Conservation (phyloP, 2,113 vertebrate species). For the Oncorhynchus mykiss region DNA sequence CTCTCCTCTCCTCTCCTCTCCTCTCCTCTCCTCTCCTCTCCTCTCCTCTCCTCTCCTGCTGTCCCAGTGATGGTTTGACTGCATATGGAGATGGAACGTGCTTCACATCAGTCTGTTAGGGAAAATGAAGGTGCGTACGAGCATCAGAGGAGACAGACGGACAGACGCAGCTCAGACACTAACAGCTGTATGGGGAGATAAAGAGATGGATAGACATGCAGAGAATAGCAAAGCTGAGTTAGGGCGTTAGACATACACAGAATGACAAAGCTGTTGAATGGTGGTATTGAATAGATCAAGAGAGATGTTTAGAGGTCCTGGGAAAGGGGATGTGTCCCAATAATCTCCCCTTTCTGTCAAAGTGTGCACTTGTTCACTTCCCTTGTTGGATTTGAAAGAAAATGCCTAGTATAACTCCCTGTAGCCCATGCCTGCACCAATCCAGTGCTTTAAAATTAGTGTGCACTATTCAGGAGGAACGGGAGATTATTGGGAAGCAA, state of each 20-base stretch:
- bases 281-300: background rate
- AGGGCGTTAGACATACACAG: background rate
- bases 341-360: background rate
- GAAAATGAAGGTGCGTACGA: conserved; percentile 33
- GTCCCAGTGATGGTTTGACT: conserved; percentile 37
- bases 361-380: too few species aligned
- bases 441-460: too few species aligned
- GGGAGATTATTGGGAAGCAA: too few species aligned
- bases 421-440: too few species aligned
- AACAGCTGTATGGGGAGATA: conserved; percentile 35
- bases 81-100: conserved; percentile 32
- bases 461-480: too few species aligned
- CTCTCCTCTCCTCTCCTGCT: conserved; percentile 11
- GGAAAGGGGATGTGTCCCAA: background rate
- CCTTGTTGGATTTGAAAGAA: too few species aligned
- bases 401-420: too few species aligned
- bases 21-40: too few species aligned
- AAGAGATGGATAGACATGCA: conserved; percentile 24
- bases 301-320: too few species aligned
- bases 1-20: too few species aligned
- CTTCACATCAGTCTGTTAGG: conserved; percentile 61
- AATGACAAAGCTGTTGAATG: background rate
- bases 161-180: conserved; percentile 31
- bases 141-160: conserved; percentile 8
- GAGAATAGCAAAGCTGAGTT: background rate